Conservation (phyloP, 1,140 invertebrate genomes). For the Sycophila sp. region DNA sequence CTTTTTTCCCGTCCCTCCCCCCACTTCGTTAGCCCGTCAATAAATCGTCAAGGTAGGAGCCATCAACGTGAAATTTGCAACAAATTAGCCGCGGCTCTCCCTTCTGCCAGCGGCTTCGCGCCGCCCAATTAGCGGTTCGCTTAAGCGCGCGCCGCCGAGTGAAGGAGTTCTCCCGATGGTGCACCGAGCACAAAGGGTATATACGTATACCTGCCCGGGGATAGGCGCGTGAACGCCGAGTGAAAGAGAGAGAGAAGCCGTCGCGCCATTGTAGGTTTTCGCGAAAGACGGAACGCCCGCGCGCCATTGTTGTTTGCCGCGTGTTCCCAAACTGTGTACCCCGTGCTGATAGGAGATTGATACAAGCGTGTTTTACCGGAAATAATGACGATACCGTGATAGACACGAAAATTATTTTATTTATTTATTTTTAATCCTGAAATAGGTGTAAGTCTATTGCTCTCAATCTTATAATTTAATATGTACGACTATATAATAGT, state of each 20-base stretch:
- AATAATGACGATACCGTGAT: no score
- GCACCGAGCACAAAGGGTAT: background rate
- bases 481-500: no score
- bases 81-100: slow-evolving; percentile 48
- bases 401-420: no score
- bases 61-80: slow-evolving; percentile 43
- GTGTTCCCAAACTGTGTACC: background rate
- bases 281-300: background rate
- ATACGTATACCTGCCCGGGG: background rate
- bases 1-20: background rate
- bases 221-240: no score
- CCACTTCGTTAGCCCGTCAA: background rate
- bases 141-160: no score
- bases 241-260: background rate
- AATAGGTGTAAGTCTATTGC: no score
- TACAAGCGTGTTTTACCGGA: no score
- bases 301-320: background rate
- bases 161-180: background rate
- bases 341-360: no score
- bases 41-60: slow-evolving; percentile 16
- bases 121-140: slow-evolving; percentile 47
- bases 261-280: slow-evolving; percentile 1
- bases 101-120: no score
- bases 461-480: no score
- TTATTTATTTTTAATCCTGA: no score